Evolutionary conservation across 2,888 invertebrate genomes (phyloP), one percentile per base, ranked within the genome.

Genomic region (Acutogordius australiensis): DNA sequence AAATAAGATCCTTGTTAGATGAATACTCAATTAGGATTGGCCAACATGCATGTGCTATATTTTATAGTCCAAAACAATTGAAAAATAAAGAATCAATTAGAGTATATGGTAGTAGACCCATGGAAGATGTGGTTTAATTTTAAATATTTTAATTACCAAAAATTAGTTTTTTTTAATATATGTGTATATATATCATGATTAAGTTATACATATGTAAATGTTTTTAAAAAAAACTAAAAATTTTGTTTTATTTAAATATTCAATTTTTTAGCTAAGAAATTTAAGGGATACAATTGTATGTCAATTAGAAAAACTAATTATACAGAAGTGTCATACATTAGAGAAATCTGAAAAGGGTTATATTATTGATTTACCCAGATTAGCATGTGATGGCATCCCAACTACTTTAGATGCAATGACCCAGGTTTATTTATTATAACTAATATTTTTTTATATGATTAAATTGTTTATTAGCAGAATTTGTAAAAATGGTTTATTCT

Each of bases 341-440:
- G 8, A 37, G 18, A 37, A 37, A 13, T 18, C 8, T 13, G 8
- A 37, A 51, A 13, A 51, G 8, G 18, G 23, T 4, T 51, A 51
- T 51, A n/a, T n/a, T n/a, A n/a, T n/a, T n/a, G 51, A 51, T 13
- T 23, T 57, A 4, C 58, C 58, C 8, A 28, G 28, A 8, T 30
- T 57, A 28, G 18, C 23, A 29, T 8, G 27, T n/a, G 58, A 57
- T 28, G 58, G 58, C 8, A 57, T 57, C 8, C 29, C 58, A 29
- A 57, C 58, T n/a, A 28, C 28, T 26, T 29, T 57, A 28, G 58
- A 57, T 28, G 4, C 27, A 57, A 57, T 57, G 58, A 57, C 58
- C 8, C 58, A 57, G 29, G 58, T 57, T 28, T 23, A 4, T 28
- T 18, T 28, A 28, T 13, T 29, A 18, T 28, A 57, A 57, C 51